These are phyloP conservation scores for Mesopsocus fuscifrons DNA, from an alignment of 2,888 invertebrate species.

Conservation along the genomic window DNA sequence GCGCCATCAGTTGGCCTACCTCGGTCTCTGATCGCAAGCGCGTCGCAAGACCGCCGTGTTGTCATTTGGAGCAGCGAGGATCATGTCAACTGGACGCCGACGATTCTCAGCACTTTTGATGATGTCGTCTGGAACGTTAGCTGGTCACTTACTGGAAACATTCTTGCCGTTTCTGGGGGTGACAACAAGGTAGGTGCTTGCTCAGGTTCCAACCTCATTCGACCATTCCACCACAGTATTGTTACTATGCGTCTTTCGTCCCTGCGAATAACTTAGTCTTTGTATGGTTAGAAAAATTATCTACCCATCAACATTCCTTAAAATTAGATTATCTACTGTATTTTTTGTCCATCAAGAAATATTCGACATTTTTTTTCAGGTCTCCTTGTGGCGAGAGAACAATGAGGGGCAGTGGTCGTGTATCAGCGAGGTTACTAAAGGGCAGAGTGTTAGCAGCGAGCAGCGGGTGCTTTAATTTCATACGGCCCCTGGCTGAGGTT, in stretches of 20 bases:
- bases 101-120: slow-evolving; percentile 78
- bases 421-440: slow-evolving; percentile 64
- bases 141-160: slow-evolving; percentile 96
- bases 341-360: too few species aligned
- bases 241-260: too few species aligned
- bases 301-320: too few species aligned
- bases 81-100: slow-evolving; percentile 70
- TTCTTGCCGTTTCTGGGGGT: slow-evolving; percentile 92
- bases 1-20: slow-evolving; percentile 82
- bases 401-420: slow-evolving; percentile 84
- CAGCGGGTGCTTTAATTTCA: slow-evolving; percentile 27
- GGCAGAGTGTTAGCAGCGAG: slow-evolving; percentile 30
- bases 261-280: too few species aligned
- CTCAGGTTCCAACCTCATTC: too few species aligned
- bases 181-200: slow-evolving; percentile 97
- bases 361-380: too few species aligned
- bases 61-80: slow-evolving; percentile 76
- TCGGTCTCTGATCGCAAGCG: slow-evolving; percentile 84
- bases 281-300: too few species aligned
- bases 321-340: too few species aligned
- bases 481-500: too few species aligned
- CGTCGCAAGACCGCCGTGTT: slow-evolving; percentile 77
- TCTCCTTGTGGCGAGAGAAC: slow-evolving; percentile 67
- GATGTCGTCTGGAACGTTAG: slow-evolving; percentile 99
- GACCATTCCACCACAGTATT: too few species aligned